Percentiles rank a stretch among this genome's conserved stretches.
Evolutionary conservation across 2,888 invertebrate genomes (phyloP).

Genomic region (Synanthedon myopaeformis): DNA sequence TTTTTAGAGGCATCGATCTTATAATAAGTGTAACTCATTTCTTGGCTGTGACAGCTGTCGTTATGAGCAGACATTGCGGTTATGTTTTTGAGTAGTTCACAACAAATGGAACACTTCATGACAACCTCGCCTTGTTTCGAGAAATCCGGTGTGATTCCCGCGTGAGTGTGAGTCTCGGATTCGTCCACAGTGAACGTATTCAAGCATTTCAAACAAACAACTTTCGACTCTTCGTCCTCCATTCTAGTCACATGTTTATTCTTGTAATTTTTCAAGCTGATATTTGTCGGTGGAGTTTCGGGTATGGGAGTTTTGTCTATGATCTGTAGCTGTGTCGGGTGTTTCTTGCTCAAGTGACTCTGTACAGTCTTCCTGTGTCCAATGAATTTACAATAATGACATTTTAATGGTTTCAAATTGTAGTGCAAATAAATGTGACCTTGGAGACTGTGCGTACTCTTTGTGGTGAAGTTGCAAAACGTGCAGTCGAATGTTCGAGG

Average conservation of each 20-base stretch:
- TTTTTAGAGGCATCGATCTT: conserved; percentile 22
- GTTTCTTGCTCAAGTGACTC: conserved; percentile 32
- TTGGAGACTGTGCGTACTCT: conserved; percentile 20
- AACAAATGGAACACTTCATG: conserved; percentile 56
- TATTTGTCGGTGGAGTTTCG: conserved; percentile 9
- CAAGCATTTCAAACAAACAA: conserved; percentile 43
- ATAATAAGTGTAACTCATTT: conserved; percentile 31
- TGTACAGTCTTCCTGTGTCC: conserved; percentile 26
- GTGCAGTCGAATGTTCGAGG: conserved; percentile 20
- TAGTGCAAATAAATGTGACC: conserved; percentile 59
- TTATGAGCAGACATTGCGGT: conserved; percentile 42
- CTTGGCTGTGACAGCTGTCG: conserved; percentile 19
- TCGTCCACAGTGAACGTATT: conserved; percentile 19
- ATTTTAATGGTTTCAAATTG: conserved; percentile 48
- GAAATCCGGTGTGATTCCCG: conserved; percentile 22
- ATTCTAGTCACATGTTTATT: neutral
- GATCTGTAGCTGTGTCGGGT: conserved; percentile 19
- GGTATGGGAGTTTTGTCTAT: conserved; percentile 17
- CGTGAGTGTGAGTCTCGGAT: conserved; percentile 24
- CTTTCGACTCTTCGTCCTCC: conserved; percentile 6
- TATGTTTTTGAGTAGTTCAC: conserved; percentile 30
- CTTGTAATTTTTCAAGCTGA: conserved; percentile 7
- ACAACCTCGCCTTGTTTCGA: conserved; percentile 41
- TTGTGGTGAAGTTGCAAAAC: conserved; percentile 27
- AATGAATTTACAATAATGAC: conserved; percentile 42